phyloP scores from a whole-genome alignment of 2,888 invertebrate species.

The Cyrtodaria siliqua region DNA sequence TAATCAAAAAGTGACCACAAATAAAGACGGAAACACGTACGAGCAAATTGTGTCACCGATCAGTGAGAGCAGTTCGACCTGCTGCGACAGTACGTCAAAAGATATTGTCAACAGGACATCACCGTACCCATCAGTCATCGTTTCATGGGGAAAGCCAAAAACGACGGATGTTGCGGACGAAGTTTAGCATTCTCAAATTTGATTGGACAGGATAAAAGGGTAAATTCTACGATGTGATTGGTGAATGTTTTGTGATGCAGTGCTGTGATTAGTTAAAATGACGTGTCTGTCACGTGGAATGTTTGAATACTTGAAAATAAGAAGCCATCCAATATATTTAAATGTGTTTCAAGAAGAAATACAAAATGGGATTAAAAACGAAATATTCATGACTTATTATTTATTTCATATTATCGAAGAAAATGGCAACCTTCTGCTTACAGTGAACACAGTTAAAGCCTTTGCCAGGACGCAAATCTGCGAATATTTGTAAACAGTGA shows the following conservation, averaged over 20 bases:
- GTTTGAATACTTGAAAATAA: too few species aligned
- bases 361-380: too few species aligned
- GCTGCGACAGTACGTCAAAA: slow-evolving; percentile 24
- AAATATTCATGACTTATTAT: too few species aligned
- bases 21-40: slow-evolving; percentile 72
- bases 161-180: slow-evolving; percentile 69
- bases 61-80: slow-evolving; percentile 41
- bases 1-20: slow-evolving; percentile 66
- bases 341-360: too few species aligned
- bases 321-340: too few species aligned
- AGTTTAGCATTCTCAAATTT: slow-evolving; percentile 57
- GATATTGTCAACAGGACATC: slow-evolving; percentile 24
- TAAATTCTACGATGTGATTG: slow-evolving; percentile 7
- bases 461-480: too few species aligned
- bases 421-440: too few species aligned
- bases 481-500: too few species aligned
- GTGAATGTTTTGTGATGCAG: not conserved
- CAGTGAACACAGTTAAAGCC: too few species aligned
- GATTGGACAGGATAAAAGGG: slow-evolving; percentile 5
- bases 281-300: too few species aligned
- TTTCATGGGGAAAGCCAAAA: slow-evolving; percentile 69
- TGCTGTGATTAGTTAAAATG: too few species aligned
- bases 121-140: slow-evolving; percentile 65
- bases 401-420: too few species aligned
- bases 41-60: slow-evolving; percentile 60